Evolutionary conservation across 92 coral and sea anemone species (phyloP).

Genomic region (Isaurus tuberculatus): DNA sequence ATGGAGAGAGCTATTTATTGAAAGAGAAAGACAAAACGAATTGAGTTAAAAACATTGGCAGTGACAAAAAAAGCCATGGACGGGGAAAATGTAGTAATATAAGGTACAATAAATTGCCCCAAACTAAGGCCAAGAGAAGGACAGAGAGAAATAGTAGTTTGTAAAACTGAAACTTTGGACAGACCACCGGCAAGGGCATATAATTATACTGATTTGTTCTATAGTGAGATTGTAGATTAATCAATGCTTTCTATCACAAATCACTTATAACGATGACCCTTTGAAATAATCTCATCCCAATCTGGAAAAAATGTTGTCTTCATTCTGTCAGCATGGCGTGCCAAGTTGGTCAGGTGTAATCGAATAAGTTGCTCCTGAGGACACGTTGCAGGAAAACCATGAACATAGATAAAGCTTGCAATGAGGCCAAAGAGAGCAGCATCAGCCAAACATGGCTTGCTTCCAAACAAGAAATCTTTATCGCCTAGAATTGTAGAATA

Average conservation of each 20-base stretch:
- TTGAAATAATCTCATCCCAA: slow-evolving; percentile 72
- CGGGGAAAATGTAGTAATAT: no score
- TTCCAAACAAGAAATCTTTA: slow-evolving; percentile 74
- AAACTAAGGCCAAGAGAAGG: no score
- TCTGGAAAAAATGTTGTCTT: slow-evolving; percentile 76
- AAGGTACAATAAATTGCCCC: no score
- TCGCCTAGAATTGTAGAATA: slow-evolving; percentile 68
- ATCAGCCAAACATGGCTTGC: slow-evolving; percentile 73
- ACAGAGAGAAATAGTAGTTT: no score
- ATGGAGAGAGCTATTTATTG: no score
- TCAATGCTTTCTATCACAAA: neutral
- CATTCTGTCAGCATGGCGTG: slow-evolving; percentile 65
- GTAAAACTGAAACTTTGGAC: no score
- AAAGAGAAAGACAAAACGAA: no score
- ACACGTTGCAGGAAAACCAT: slow-evolving; percentile 38
- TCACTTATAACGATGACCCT: neutral
- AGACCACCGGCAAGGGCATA: no score
- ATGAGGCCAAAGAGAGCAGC: slow-evolving; percentile 76
- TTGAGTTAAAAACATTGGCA: no score
- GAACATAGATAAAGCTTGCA: slow-evolving; percentile 63
- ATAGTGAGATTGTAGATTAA: neutral
- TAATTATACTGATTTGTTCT: no score
- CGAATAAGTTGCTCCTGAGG: slow-evolving; percentile 74
- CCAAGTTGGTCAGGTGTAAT: slow-evolving; percentile 69
- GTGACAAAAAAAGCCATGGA: no score